These are phyloP conservation scores for Phoenicopterus ruber DNA, from an alignment of 2,113 vertebrate genomes.

Conservation along the genomic window DNA sequence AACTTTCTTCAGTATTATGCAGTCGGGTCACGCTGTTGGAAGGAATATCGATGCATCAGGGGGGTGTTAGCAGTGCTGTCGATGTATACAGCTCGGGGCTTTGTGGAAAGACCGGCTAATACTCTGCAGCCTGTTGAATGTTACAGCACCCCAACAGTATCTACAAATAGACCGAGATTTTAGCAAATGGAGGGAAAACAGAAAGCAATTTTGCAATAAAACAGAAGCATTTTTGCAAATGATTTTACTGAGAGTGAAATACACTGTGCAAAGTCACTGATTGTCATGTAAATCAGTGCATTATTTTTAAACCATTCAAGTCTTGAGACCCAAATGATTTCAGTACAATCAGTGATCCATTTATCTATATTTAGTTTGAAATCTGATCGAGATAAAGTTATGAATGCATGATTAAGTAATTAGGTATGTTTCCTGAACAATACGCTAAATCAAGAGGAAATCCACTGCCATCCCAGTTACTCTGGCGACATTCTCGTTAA, in stretches of 20 bases:
- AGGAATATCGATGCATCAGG: accelerated
- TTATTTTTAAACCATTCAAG: background rate
- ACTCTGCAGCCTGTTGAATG: background rate
- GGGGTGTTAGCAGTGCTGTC: background rate
- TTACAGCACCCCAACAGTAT: background rate
- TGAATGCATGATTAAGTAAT: slow-evolving; percentile 1
- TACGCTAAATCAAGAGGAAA: slow-evolving; percentile 54
- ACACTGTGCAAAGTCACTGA: background rate
- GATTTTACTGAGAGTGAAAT: background rate
- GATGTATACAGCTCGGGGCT: accelerated
- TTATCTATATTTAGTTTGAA: background rate
- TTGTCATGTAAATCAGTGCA: background rate
- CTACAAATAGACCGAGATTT: background rate
- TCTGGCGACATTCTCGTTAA: slow-evolving; percentile 58
- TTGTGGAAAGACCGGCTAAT: background rate
- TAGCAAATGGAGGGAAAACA: background rate
- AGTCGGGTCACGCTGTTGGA: background rate
- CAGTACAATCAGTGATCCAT: background rate
- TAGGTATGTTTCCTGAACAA: slow-evolving; percentile 36
- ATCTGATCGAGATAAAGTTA: background rate
- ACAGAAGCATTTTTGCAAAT: background rate
- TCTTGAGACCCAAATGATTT: background rate
- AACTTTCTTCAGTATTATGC: background rate
- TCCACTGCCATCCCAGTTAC: slow-evolving; percentile 66
- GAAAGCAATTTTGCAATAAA: background rate